These are phyloP conservation scores for Drosophila guanche DNA, from an alignment of 1,140 invertebrate genomes.

Conservation along the genomic window DNA sequence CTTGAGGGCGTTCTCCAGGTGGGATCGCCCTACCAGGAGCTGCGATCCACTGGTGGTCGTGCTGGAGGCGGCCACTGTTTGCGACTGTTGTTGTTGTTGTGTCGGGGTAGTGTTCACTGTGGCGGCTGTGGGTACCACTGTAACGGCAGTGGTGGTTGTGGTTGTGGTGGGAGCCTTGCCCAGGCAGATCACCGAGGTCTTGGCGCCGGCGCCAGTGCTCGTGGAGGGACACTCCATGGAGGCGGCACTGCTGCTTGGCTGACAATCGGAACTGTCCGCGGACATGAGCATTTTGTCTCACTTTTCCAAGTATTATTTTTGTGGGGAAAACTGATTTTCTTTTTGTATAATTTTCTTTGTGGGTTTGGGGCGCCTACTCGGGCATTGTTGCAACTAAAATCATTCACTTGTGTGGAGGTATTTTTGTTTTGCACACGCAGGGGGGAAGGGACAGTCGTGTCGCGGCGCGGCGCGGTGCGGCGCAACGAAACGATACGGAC, in stretches of 20 bases:
- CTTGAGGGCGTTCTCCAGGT: constrained; percentile 76
- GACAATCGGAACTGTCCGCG: constrained; percentile 82
- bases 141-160: constrained; percentile 25
- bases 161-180: constrained; percentile 33
- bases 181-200: constrained; percentile 71
- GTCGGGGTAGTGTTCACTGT: constrained; percentile 15
- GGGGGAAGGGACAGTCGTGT: too few relatives aligned
- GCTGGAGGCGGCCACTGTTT: constrained; percentile 26
- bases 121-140: constrained; percentile 29
- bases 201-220: constrained; percentile 34
- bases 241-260: constrained; percentile 55
- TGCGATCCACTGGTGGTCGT: constrained; percentile 38
- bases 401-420: too few relatives aligned
- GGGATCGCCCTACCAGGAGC: constrained; percentile 63
- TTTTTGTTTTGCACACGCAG: too few relatives aligned
- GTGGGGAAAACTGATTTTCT: constrained; percentile 4
- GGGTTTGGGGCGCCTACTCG: constrained; percentile 17
- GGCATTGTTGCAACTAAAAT: constrained; percentile 31
- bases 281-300: constrained; percentile 81
- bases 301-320: constrained; percentile 22
- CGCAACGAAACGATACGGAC: too few relatives aligned
- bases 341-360: constrained; percentile 5
- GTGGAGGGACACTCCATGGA: constrained; percentile 25
- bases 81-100: constrained; percentile 23
- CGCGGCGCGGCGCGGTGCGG: too few relatives aligned